Conservation (phyloP, 2,113 vertebrate genomes). For the Neodon shergylaensis region DNA sequence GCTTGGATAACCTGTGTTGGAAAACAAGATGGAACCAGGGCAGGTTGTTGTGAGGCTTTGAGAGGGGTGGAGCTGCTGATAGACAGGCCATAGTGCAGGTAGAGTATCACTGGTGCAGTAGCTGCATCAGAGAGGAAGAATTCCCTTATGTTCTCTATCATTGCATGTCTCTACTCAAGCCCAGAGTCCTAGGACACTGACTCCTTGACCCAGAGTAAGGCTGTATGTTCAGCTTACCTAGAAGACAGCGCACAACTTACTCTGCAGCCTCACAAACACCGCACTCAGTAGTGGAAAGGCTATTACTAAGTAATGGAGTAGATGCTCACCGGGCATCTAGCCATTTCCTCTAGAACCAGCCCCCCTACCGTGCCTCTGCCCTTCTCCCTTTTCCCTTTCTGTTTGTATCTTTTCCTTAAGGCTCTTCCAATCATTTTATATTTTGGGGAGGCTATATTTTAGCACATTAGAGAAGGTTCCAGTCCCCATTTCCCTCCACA, state of each 20-base stretch:
- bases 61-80: fast-evolving
- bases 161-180: background rate
- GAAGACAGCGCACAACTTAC: background rate
- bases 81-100: background rate
- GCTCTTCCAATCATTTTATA: background rate
- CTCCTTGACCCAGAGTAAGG: background rate
- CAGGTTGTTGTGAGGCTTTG: background rate
- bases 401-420: background rate
- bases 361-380: fast-evolving
- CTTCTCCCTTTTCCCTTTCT: fast-evolving
- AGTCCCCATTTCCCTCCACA: background rate
- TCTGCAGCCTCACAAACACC: background rate
- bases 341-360: too few relatives aligned
- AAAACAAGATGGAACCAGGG: background rate
- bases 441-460: background rate
- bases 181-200: background rate
- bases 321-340: background rate
- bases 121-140: background rate
- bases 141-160: background rate
- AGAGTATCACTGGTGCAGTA: background rate
- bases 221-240: background rate
- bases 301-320: background rate
- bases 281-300: too few relatives aligned
- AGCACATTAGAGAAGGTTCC: background rate
- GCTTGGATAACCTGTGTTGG: background rate